These are phyloP conservation scores for Zaprionus bogoriensis DNA, from an alignment of 2,888 invertebrate genomes.

Conservation along the genomic window DNA sequence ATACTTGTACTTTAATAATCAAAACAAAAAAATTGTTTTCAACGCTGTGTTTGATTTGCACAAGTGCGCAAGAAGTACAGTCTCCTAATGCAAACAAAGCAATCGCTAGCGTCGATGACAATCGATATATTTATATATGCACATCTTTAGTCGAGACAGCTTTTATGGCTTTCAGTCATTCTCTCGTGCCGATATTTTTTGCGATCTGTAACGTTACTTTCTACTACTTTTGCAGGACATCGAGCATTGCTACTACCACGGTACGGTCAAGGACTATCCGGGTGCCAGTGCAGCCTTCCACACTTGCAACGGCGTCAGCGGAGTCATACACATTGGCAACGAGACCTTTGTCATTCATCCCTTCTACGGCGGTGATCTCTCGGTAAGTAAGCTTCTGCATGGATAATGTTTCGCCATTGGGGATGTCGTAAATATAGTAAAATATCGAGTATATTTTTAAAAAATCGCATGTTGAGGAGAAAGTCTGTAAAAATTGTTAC, in stretches of 20 bases:
- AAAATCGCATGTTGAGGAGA: too few relatives aligned
- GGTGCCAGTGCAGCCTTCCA: conserved; percentile 98
- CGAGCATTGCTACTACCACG: conserved; percentile 99
- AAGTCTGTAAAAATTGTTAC: too few relatives aligned
- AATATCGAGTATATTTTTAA: too few relatives aligned
- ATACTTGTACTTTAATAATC: conserved; percentile 40
- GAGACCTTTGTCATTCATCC: conserved; percentile 99
- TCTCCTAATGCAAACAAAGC: not conserved
- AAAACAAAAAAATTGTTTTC: conserved; percentile 1
- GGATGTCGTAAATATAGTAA: too few relatives aligned
- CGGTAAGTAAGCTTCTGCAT: too few relatives aligned
- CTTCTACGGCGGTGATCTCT: conserved; percentile 97
- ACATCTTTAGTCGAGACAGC: too few relatives aligned
- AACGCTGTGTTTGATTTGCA: conserved; percentile 3
- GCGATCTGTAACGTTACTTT: too few relatives aligned
- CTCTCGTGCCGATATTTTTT: too few relatives aligned
- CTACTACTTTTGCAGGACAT: conserved; percentile 93
- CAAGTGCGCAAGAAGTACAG: too few relatives aligned
- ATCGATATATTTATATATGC: not conserved
- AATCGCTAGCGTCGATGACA: not conserved
- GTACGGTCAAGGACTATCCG: conserved; percentile 97
- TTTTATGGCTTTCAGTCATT: too few relatives aligned
- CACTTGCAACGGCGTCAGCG: conserved; percentile 98
- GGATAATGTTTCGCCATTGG: too few relatives aligned
- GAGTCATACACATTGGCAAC: conserved; percentile 98